phyloP scores from a whole-genome alignment of 2,888 invertebrate species.

The Drosophila pseudotalamancana region DNA sequence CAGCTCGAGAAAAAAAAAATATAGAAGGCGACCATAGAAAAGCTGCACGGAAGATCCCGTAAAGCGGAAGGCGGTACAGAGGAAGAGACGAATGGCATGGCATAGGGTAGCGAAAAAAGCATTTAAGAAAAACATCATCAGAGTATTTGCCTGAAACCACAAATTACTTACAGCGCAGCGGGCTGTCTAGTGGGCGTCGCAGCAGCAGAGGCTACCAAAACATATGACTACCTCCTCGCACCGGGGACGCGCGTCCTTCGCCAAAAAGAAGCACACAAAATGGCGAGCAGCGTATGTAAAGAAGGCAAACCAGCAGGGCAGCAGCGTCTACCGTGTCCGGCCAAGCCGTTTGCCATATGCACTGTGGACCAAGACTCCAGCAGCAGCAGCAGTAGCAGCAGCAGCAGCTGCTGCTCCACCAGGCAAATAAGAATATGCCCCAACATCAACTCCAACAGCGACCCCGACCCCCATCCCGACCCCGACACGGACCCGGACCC shows the following conservation, averaged over 20 bases:
- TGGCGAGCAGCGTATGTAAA: conserved; percentile 59
- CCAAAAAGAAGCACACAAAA: conserved; percentile 20
- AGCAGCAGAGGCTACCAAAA: conserved; percentile 31
- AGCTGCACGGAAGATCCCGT: conserved; percentile 33
- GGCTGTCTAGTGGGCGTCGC: conserved; percentile 67
- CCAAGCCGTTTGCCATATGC: conserved; percentile 51
- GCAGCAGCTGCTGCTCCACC: conserved; percentile 35
- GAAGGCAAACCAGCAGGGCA: conserved; percentile 48
- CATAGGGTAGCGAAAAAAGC: conserved; percentile 58
- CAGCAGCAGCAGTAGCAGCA: conserved; percentile 36
- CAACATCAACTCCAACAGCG: conserved; percentile 1
- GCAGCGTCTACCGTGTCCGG: conserved; percentile 59
- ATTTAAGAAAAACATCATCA: conserved; percentile 80
- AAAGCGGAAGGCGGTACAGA: conserved; percentile 35
- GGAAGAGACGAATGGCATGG: conserved; percentile 3
- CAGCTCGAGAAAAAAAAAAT: conserved; percentile 34
- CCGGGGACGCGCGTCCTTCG: neutral
- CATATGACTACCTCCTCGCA: conserved; percentile 43
- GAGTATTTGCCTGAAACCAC: conserved; percentile 79
- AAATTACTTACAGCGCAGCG: conserved; percentile 78
- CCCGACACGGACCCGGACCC: too few relatives aligned
- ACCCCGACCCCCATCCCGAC: neutral
- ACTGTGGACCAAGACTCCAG: conserved; percentile 16
- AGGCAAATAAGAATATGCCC: conserved; percentile 53
- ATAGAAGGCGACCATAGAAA: conserved; percentile 38